phyloP scores from a whole-genome alignment of 2,797 vertebrate species.

The Leptodactylus fallax region DNA sequence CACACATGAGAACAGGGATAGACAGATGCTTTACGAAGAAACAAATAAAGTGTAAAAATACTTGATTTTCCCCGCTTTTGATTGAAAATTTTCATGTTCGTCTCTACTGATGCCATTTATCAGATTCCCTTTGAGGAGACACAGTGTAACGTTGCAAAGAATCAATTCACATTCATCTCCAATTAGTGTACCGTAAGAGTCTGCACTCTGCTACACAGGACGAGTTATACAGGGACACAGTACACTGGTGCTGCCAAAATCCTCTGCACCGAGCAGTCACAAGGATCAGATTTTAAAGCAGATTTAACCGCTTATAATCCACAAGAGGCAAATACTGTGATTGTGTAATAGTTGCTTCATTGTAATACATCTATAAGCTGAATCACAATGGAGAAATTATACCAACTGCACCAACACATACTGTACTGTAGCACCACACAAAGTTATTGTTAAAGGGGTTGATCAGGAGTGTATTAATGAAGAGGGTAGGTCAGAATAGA shows the following conservation, averaged over 20 bases:
- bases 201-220: not conserved
- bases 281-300: slow-evolving; percentile 19
- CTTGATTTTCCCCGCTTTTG: slow-evolving; percentile 3
- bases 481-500: no score
- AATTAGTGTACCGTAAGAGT: not conserved
- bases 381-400: not conserved
- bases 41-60: slow-evolving; percentile 1
- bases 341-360: not conserved
- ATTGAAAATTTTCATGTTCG: not conserved
- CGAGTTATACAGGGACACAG: not conserved
- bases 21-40: not conserved
- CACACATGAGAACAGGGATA: not conserved
- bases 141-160: not conserved
- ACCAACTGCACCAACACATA: not conserved
- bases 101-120: not conserved
- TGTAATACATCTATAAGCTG: no score
- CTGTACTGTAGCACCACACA: not conserved
- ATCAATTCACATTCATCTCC: slow-evolving; percentile 16
- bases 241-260: not conserved
- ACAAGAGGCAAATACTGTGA: not conserved
- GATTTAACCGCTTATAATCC: not conserved
- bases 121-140: not conserved
- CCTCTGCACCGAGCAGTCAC: not conserved
- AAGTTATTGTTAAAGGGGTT: not conserved
- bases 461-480: no score